A percentile compares a stretch with the other conserved stretches of the same genome.
phyloP scores from a whole-genome alignment of 2,888 invertebrate genomes.

The Epinotia bilunana region DNA sequence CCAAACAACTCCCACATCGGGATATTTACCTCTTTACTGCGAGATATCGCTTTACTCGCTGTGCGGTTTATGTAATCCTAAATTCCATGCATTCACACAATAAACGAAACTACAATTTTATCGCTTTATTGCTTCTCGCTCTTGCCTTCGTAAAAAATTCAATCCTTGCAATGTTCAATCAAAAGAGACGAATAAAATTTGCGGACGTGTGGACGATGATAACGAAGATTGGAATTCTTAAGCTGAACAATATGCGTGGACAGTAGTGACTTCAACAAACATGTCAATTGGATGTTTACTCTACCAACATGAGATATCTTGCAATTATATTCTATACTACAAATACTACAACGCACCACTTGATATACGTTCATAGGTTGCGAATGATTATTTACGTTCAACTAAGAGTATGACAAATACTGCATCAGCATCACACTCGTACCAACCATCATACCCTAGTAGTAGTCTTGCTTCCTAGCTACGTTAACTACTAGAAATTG shows the following conservation, averaged over 20 bases:
- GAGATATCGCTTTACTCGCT: conserved; percentile 26
- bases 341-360: not conserved
- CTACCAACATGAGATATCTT: too few relatives aligned
- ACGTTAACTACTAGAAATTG: conserved; percentile 30
- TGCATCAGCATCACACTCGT: conserved; percentile 2
- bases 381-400: not conserved
- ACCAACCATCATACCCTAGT: not conserved
- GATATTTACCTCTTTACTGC: conserved; percentile 60
- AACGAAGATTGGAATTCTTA: not conserved
- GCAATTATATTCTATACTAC: too few relatives aligned
- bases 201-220: not conserved
- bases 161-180: conserved; percentile 15
- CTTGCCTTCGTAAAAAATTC: not conserved
- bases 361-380: not conserved
- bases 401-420: conserved; percentile 18
- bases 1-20: conserved; percentile 68
- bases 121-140: not conserved
- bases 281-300: not conserved
- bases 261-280: not conserved
- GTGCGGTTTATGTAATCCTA: conserved; percentile 33
- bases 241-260: not conserved
- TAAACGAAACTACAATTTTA: conserved; percentile 9
- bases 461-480: conserved; percentile 16
- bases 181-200: not conserved
- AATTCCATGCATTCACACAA: conserved; percentile 21